Base-by-base conservation (phyloP, 2,113 vertebrate genomes). In the Gallinago media region DNA sequence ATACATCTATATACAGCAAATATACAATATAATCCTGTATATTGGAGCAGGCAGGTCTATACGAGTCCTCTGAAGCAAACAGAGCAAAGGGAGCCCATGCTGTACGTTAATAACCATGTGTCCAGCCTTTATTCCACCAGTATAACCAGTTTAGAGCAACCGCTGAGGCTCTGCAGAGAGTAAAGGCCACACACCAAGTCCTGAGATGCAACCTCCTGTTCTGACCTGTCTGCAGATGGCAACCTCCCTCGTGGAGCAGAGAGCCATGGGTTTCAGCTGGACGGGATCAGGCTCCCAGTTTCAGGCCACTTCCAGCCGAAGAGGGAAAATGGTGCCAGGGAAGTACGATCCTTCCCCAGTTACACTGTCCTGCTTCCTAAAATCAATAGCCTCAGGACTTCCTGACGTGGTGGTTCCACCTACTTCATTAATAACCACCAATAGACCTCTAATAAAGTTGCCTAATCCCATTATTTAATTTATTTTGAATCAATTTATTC, bases 391-490 rank as follows among this genome's bases (percentile, higher is more conserved):
- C 88, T 15, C 59, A 83, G 36, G 36, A 52, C 67, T 91, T 94
- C 58, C 78, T 40, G 77, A 75, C 44, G 29, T 72, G 34, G 12
- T 88, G 17, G 19, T 83, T 76, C 79, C 15, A 86, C 17, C 27
- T 58, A 32, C 63, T 42, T 90, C 67, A 93, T 80, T 74, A 90
- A 93, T 88, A 95, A 96, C 36, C 25, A 80, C 36, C 85, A 92
- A 31, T 46, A 20, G 59, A 92, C 46, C 27, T 62, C 78, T 90
- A 95, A 92, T 77, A 80, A 88, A 82, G 40, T 80, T 80, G 65
- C 75, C 31, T 92, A 86, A 94, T 97, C 15, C 55, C 54, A 88
- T 97, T 91, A 94, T 91, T 94, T 88, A 65, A 88, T 92, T 92
- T 80, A 50, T 50, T 93, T 94, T 42, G 15, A 91, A 86, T 27